Percentiles rank a stretch among this genome's conserved stretches.
phyloP scores from a whole-genome alignment of 92 coral and sea anemone species.

The Phenganax stokvisi region DNA sequence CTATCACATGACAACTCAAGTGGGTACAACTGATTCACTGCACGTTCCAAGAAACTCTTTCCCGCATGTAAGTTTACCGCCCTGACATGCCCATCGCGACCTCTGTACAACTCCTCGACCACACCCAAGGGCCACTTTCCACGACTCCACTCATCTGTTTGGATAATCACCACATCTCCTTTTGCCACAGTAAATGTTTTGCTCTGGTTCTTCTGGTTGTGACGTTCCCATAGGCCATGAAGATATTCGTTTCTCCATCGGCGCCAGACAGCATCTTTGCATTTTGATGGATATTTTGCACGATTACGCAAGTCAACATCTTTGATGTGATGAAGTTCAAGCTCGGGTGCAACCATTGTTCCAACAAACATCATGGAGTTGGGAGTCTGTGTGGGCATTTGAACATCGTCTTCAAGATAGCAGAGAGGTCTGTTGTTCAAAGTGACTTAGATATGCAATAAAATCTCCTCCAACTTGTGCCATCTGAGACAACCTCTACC shows the following conservation, averaged over 20 bases:
- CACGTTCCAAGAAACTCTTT: too few relatives aligned
- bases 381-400: neutral
- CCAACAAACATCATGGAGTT: neutral
- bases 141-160: too few relatives aligned
- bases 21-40: too few relatives aligned
- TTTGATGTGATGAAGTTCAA: neutral
- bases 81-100: too few relatives aligned
- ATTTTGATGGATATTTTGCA: neutral
- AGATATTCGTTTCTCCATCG: slow-evolving; percentile 30
- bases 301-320: neutral
- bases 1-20: too few relatives aligned
- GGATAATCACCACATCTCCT: too few relatives aligned
- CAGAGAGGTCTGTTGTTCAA: slow-evolving; percentile 6
- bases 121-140: too few relatives aligned
- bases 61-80: too few relatives aligned
- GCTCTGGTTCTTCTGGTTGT: too few relatives aligned
- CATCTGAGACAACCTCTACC: neutral
- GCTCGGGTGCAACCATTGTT: neutral
- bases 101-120: too few relatives aligned
- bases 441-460: neutral
- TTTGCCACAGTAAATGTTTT: too few relatives aligned
- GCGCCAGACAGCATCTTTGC: neutral
- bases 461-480: neutral
- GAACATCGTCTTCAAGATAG: neutral
- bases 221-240: slow-evolving; percentile 22